A percentile compares a stretch with the other conserved stretches of the same genome.
These are phyloP conservation scores for Parauchenoglanis ngamensis DNA, from an alignment of 2,797 vertebrate genomes.

Conservation along the genomic window DNA sequence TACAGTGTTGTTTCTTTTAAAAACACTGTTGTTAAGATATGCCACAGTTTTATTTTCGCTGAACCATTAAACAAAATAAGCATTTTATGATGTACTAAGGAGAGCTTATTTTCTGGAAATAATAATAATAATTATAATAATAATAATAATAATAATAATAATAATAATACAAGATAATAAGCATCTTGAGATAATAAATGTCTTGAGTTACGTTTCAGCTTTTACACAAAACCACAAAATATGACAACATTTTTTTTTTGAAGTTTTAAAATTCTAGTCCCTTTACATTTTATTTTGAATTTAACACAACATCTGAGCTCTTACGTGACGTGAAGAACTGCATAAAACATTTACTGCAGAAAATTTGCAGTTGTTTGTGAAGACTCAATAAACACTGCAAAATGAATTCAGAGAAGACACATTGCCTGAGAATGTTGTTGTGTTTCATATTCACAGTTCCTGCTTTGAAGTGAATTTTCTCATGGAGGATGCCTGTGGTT, in stretches of 20 bases:
- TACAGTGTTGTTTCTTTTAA: background rate
- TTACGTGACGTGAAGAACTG: background rate
- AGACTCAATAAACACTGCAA: constrained; percentile 18
- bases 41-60: background rate
- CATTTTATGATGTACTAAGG: background rate
- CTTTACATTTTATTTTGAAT: background rate
- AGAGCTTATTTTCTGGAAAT: background rate
- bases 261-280: background rate
- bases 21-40: background rate
- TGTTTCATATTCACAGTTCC: constrained; percentile 36
- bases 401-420: constrained; percentile 46
- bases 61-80: too few relatives aligned
- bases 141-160: background rate
- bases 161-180: background rate
- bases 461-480: constrained; percentile 54
- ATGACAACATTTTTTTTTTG: background rate
- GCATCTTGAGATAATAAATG: background rate
- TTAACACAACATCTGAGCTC: background rate
- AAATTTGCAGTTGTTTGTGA: constrained; percentile 29
- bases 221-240: background rate
- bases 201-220: background rate
- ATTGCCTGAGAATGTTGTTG: constrained; percentile 38
- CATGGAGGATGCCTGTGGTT: constrained; percentile 36
- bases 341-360: constrained; percentile 26
- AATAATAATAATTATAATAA: background rate